Evolutionary conservation across 2,797 vertebrate species (phyloP).

Genomic region (Tragelaphus eurycerus): DNA sequence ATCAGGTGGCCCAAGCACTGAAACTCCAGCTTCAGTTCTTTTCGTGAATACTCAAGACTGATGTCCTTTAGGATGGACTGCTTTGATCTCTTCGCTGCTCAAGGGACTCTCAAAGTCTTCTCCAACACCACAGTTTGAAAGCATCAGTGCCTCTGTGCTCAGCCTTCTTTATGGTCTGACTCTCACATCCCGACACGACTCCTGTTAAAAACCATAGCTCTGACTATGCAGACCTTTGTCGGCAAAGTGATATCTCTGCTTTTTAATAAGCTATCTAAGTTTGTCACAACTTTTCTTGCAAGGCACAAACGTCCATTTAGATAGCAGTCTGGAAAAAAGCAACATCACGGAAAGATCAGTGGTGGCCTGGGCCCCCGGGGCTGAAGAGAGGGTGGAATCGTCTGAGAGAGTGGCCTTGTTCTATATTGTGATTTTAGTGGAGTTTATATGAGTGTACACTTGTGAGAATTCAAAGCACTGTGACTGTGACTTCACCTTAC

Average conservation of each 20-base stretch:
- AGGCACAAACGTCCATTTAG: neutral
- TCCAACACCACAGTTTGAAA: neutral
- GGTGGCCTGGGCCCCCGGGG: neutral
- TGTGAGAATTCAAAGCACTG: too few relatives aligned
- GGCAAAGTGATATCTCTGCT: neutral
- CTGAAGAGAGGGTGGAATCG: accelerated
- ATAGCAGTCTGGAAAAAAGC: neutral
- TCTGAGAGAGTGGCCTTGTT: too few relatives aligned
- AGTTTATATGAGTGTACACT: accelerated
- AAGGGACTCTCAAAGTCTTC: neutral
- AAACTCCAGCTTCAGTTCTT: neutral
- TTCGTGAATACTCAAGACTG: neutral
- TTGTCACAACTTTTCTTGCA: neutral
- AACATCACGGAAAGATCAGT: accelerated
- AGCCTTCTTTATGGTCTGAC: neutral
- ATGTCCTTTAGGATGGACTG: neutral
- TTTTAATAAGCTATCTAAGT: neutral
- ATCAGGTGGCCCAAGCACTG: neutral
- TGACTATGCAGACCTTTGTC: neutral
- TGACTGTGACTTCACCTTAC: neutral
- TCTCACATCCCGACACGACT: neutral
- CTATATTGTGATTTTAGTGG: neutral
- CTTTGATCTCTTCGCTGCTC: neutral
- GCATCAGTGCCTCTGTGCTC: neutral
- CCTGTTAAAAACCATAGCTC: neutral